Percentiles rank a stretch among this genome's conserved stretches.
Evolutionary conservation across 2,888 invertebrate genomes (phyloP).

Genomic region (Torymus aiolomorphi): DNA sequence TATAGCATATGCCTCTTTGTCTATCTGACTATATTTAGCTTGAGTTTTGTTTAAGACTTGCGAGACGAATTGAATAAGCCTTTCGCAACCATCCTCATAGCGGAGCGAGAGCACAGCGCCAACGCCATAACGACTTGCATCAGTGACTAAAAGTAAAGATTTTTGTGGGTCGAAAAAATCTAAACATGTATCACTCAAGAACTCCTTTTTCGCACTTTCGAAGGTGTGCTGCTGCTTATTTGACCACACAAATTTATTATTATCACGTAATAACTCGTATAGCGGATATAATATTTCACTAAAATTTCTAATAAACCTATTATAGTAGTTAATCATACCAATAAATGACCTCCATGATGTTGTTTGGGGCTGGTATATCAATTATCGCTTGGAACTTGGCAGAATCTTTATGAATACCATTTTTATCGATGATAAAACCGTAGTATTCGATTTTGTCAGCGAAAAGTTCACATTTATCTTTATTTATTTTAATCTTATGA

Average conservation of each 20-base stretch:
- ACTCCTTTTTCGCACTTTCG: neutral
- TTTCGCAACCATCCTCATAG: neutral
- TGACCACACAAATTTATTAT: slow-evolving; percentile 1
- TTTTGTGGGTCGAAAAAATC: slow-evolving; percentile 9
- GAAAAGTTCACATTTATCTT: slow-evolving; percentile 41
- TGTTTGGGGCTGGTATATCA: slow-evolving; percentile 58
- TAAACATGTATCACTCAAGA: neutral
- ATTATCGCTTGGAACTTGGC: slow-evolving; percentile 54
- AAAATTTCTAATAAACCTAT: slow-evolving; percentile 42
- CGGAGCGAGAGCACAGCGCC: slow-evolving; percentile 11
- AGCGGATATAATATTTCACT: slow-evolving; percentile 21
- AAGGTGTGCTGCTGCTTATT: neutral
- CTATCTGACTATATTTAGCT: slow-evolving; percentile 27
- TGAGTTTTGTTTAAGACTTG: neutral
- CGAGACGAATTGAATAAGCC: slow-evolving; percentile 14
- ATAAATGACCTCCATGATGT: slow-evolving; percentile 46
- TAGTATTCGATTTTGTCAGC: slow-evolving; percentile 38
- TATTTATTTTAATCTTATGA: slow-evolving; percentile 34
- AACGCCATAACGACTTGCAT: neutral
- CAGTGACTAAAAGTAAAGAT: slow-evolving; percentile 7
- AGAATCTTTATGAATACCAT: slow-evolving; percentile 42
- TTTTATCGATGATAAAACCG: slow-evolving; percentile 48
- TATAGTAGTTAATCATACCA: slow-evolving; percentile 49
- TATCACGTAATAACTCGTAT: neutral
- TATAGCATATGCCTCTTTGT: slow-evolving; percentile 11